These are phyloP conservation scores for Paratrypauchen microcephalus DNA, from an alignment of 2,797 vertebrate species.

Conservation along the genomic window DNA sequence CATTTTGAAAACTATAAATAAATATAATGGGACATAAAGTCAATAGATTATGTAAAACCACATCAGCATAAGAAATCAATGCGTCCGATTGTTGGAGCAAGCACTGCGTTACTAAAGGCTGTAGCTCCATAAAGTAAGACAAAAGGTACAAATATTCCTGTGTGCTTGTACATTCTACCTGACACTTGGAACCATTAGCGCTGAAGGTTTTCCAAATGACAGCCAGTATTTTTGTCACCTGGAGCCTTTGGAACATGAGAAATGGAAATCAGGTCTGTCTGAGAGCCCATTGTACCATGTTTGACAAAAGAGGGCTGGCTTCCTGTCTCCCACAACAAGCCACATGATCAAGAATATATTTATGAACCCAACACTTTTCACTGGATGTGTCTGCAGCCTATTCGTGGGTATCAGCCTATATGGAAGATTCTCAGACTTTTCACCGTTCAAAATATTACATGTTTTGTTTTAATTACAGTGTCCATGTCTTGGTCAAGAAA, in stretches of 20 bases:
- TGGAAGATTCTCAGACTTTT: too few species aligned
- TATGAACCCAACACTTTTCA: not conserved
- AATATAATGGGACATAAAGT: conserved; percentile 2
- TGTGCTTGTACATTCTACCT: not conserved
- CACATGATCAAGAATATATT: not conserved
- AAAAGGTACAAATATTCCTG: conserved; percentile 5
- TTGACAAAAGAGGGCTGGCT: not conserved
- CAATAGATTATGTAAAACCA: conserved; percentile 24
- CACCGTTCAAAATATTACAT: too few species aligned
- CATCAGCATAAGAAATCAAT: conserved; percentile 42
- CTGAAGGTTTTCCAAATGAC: conserved; percentile 3
- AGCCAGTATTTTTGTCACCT: conserved; percentile 3
- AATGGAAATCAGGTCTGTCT: not conserved
- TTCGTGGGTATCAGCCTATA: too few species aligned
- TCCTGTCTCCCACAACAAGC: not conserved
- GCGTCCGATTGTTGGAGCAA: conserved; percentile 30
- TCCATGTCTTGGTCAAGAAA: not conserved
- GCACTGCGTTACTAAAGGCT: conserved; percentile 7
- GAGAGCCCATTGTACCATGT: not conserved
- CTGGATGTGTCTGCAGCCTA: not conserved
- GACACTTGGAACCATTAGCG: not conserved
- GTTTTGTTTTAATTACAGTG: too few species aligned
- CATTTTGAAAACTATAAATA: not conserved
- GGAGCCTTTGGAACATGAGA: conserved; percentile 11
- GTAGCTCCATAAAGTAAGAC: not conserved